A percentile compares a stretch with the other conserved stretches of the same genome.
phyloP scores from a whole-genome alignment of 1,140 invertebrate genomes.

The Anthonomus grandis region DNA sequence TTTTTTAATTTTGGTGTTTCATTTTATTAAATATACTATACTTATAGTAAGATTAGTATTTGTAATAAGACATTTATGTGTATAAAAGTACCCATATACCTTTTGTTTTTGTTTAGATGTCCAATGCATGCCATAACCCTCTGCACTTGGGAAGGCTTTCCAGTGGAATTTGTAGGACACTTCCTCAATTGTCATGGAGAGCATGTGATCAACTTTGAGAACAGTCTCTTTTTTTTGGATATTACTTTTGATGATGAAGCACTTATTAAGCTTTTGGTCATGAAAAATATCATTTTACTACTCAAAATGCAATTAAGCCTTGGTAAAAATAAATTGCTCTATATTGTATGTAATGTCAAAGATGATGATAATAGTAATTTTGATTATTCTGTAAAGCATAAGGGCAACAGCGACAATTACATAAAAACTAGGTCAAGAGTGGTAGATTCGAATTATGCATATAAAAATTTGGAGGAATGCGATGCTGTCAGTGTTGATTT shows the following conservation, averaged over 20 bases:
- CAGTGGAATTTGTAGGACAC: slow-evolving; percentile 29
- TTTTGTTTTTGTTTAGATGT: no score
- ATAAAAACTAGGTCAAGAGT: slow-evolving; percentile 32
- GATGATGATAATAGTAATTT: slow-evolving; percentile 24
- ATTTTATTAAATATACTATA: no score
- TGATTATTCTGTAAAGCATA: slow-evolving; percentile 35
- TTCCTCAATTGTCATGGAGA: slow-evolving; percentile 32
- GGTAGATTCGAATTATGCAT: slow-evolving; percentile 26
- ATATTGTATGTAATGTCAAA: slow-evolving; percentile 33
- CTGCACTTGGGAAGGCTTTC: slow-evolving; percentile 32
- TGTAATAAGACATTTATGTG: no score
- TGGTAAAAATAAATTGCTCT: slow-evolving; percentile 25
- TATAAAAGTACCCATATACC: no score
- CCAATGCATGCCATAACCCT: slow-evolving; percentile 19
- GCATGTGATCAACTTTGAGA: slow-evolving; percentile 30
- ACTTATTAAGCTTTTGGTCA: slow-evolving; percentile 21
- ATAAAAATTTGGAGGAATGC: slow-evolving; percentile 26
- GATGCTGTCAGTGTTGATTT: slow-evolving; percentile 31
- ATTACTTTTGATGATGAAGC: slow-evolving; percentile 23
- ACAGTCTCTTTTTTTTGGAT: slow-evolving; percentile 29
- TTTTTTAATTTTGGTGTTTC: no score
- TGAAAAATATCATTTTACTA: slow-evolving; percentile 28
- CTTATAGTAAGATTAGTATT: no score
- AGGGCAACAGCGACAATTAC: slow-evolving; percentile 30
- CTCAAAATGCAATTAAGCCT: slow-evolving; percentile 27